phyloP scores from a whole-genome alignment of 2,888 invertebrate genomes.

The Eupithecia dodoneata region DNA sequence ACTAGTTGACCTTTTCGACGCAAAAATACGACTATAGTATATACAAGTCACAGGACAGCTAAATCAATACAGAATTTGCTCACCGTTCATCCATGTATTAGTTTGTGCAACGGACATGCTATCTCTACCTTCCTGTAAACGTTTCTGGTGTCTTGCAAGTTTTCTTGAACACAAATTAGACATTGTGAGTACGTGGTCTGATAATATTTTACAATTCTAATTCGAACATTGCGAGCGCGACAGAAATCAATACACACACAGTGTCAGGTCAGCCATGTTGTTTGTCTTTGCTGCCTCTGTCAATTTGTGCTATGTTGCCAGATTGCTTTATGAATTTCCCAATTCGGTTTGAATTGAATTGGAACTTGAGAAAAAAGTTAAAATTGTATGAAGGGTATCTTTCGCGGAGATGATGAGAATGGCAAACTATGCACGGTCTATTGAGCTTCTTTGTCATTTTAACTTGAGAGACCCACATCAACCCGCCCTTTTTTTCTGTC shows the following conservation, averaged over 20 bases:
- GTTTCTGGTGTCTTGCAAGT: constrained; percentile 89
- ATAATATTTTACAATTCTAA: constrained; percentile 53
- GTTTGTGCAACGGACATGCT: constrained; percentile 91
- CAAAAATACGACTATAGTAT: constrained; percentile 21
- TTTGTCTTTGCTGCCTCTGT: constrained; percentile 56
- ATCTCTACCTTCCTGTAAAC: constrained; percentile 89
- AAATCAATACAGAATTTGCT: constrained; percentile 76
- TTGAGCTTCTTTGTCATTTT: background rate
- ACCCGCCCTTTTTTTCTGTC: background rate
- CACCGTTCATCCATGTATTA: constrained; percentile 94
- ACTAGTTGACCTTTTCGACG: constrained; percentile 48
- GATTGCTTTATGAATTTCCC: background rate
- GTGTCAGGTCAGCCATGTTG: constrained; percentile 46
- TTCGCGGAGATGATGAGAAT: background rate
- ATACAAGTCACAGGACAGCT: constrained; percentile 21
- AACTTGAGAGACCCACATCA: background rate
- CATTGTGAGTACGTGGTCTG: constrained; percentile 75
- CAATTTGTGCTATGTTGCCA: constrained; percentile 16
- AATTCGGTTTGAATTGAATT: background rate
- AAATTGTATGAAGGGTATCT: background rate
- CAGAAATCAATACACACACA: constrained; percentile 37
- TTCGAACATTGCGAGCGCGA: constrained; percentile 50
- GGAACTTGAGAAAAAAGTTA: background rate
- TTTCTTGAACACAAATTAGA: constrained; percentile 91
- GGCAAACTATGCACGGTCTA: background rate